These are phyloP conservation scores for Pararge aegeria DNA, from an alignment of 1,140 invertebrate species.

Conservation along the genomic window DNA sequence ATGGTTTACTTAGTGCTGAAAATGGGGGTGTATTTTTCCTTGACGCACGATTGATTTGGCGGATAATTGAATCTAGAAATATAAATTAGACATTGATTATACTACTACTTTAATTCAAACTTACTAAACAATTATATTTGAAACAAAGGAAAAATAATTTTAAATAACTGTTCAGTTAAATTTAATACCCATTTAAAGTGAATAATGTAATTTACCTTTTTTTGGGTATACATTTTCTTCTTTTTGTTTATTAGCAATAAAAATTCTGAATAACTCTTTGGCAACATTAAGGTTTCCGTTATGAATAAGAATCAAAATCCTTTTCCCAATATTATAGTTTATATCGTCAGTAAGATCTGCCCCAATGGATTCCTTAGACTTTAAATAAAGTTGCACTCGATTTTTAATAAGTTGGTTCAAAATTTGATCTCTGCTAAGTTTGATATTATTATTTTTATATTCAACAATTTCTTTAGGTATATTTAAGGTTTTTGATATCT, in stretches of 20 bases:
- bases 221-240: conserved; percentile 10
- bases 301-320: conserved; percentile 47
- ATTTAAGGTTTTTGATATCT: background rate
- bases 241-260: conserved; percentile 37
- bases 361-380: conserved; percentile 39
- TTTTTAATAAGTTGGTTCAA: conserved; percentile 60
- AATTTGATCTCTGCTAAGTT: conserved; percentile 52
- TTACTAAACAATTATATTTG: too few relatives aligned
- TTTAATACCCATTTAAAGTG: too few relatives aligned
- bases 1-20: conserved; percentile 27
- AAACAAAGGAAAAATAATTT: too few relatives aligned
- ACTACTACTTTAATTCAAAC: too few relatives aligned
- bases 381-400: conserved; percentile 51
- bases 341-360: conserved; percentile 37
- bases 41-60: background rate
- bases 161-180: too few relatives aligned
- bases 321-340: conserved; percentile 53
- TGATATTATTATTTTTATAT: conserved; percentile 31
- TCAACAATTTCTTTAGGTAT: background rate
- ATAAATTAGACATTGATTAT: background rate
- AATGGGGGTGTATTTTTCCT: conserved; percentile 17
- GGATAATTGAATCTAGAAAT: conserved; percentile 1
- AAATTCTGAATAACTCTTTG: conserved; percentile 56
- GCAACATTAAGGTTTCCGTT: conserved; percentile 50
- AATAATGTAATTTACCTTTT: conserved; percentile 11